Percentiles rank a stretch among this genome's conserved stretches.
phyloP scores from a whole-genome alignment of 2,888 invertebrate species.

The Epinotia brunnichana region DNA sequence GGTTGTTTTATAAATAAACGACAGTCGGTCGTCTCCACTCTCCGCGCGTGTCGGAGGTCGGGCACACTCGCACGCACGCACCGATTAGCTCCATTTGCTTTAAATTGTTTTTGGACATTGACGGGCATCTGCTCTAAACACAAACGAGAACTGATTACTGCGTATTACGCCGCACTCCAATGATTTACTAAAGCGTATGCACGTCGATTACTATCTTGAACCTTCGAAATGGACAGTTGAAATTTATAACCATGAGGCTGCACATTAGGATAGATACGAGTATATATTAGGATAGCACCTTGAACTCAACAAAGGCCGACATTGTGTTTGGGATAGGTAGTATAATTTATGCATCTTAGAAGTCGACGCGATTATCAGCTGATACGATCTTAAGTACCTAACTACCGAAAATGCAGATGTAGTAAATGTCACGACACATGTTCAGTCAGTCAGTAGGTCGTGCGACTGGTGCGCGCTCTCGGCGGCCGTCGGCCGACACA shows the following conservation, averaged over 20 bases:
- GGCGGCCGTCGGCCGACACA: slow-evolving; percentile 65
- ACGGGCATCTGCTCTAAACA: slow-evolving; percentile 56
- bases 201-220: slow-evolving; percentile 38
- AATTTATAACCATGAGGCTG: slow-evolving; percentile 44
- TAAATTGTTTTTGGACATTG: slow-evolving; percentile 58
- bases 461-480: slow-evolving; percentile 52
- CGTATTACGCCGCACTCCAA: slow-evolving; percentile 42
- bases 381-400: slow-evolving; percentile 23
- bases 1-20: slow-evolving; percentile 72
- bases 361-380: slow-evolving; percentile 21
- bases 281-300: too few relatives aligned
- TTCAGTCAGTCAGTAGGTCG: slow-evolving; percentile 69
- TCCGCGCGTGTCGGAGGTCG: slow-evolving; percentile 56
- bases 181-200: slow-evolving; percentile 33
- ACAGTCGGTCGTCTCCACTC: slow-evolving; percentile 53
- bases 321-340: slow-evolving; percentile 30
- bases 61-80: slow-evolving; percentile 54
- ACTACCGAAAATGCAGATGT: slow-evolving; percentile 43
- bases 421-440: slow-evolving; percentile 54
- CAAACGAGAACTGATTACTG: slow-evolving; percentile 43
- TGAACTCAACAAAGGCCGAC: slow-evolving; percentile 35
- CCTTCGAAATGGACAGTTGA: slow-evolving; percentile 38
- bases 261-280: slow-evolving; percentile 34
- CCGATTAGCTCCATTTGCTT: slow-evolving; percentile 53
- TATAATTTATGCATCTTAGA: slow-evolving; percentile 31